These are phyloP conservation scores for Leucophora obtusa DNA, from an alignment of 2,888 invertebrate species.

Conservation along the genomic window DNA sequence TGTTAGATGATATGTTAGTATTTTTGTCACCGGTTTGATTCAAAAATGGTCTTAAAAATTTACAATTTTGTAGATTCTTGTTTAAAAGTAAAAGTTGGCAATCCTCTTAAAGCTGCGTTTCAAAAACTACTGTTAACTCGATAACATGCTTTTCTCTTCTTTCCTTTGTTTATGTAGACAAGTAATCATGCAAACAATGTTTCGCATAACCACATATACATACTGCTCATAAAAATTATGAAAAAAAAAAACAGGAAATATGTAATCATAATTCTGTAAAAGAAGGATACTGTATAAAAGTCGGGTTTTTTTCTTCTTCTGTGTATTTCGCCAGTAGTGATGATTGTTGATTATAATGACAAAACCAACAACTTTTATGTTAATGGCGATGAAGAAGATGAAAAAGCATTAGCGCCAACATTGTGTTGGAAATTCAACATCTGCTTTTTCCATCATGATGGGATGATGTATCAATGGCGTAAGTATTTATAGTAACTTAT, in stretches of 20 bases:
- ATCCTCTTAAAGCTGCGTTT: slow-evolving; percentile 2
- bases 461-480: not conserved
- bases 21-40: no score
- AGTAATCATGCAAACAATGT: slow-evolving; percentile 9
- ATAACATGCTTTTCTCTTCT: not conserved
- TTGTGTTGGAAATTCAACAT: slow-evolving; percentile 52
- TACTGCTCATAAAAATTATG: slow-evolving; percentile 10
- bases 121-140: not conserved
- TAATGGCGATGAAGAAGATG: slow-evolving; percentile 39
- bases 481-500: no score
- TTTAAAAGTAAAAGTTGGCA: not conserved
- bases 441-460: slow-evolving; percentile 21
- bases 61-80: not conserved
- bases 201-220: slow-evolving; percentile 36
- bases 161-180: not conserved
- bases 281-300: slow-evolving; percentile 21
- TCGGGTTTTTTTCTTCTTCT: slow-evolving; percentile 17
- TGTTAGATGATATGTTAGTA: no score
- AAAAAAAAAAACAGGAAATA: not conserved
- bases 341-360: slow-evolving; percentile 56
- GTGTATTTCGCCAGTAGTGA: slow-evolving; percentile 49
- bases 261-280: not conserved
- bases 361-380: slow-evolving; percentile 48
- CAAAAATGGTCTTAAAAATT: no score
- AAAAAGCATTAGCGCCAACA: slow-evolving; percentile 39